phyloP scores from a whole-genome alignment of 2,888 invertebrate species.

The Crepidodera aurea region DNA sequence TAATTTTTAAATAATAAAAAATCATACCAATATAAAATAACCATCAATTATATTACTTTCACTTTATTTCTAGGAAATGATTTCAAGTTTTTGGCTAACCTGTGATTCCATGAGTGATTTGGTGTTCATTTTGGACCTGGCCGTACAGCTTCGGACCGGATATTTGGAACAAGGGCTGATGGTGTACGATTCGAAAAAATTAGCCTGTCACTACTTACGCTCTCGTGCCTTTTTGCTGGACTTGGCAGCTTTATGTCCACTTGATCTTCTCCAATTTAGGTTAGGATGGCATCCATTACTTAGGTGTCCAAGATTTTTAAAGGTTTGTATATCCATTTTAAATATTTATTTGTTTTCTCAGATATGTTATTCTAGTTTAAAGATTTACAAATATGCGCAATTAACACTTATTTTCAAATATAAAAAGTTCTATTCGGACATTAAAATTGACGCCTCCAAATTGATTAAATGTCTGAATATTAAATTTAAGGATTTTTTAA shows the following conservation, averaged over 20 bases:
- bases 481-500: too few species aligned
- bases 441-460: too few species aligned
- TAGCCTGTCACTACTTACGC: constrained; percentile 87
- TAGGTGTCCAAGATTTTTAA: constrained; percentile 87
- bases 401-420: too few species aligned
- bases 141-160: constrained; percentile 92
- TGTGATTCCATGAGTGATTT: constrained; percentile 88
- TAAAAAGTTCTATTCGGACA: too few species aligned
- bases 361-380: too few species aligned
- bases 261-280: constrained; percentile 86
- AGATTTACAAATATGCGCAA: too few species aligned
- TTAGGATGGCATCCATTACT: constrained; percentile 84
- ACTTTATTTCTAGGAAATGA: constrained; percentile 59
- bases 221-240: constrained; percentile 88
- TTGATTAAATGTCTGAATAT: too few species aligned
- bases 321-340: constrained; percentile 64
- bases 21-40: too few species aligned
- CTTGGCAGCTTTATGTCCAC: constrained; percentile 80
- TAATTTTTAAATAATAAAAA: too few species aligned
- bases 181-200: constrained; percentile 90
- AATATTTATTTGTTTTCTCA: too few species aligned
- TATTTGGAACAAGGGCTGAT: constrained; percentile 92
- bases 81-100: constrained; percentile 79
- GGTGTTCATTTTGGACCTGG: constrained; percentile 87
- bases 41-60: too few species aligned